Evolutionary conservation across 2,113 vertebrate species (phyloP), one percentile per base, ranked within the genome.

Genomic region (Amphiprion ocellaris): DNA sequence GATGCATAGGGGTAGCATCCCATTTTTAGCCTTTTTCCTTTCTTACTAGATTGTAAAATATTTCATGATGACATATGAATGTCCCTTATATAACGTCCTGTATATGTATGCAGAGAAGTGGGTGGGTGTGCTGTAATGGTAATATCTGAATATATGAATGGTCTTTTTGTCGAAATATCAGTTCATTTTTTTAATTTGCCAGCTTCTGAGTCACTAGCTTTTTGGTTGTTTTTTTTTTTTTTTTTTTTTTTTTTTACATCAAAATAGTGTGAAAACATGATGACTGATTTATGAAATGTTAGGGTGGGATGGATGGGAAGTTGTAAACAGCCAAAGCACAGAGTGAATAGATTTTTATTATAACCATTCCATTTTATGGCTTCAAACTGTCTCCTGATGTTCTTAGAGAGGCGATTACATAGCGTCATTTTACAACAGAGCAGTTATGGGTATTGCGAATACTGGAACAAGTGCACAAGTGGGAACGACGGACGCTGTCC

Each of bases 1-100:
- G 50, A 62, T 80, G 64, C 21, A 72, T 62, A 37, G 37, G 53
- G 53, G 17, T 11, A 41, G 69, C 61, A 30, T 77, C 53, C 4
- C 49, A 23, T 47, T 56, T 75, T 28, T 47, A 23, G 11, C 55
- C 49, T 28, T 52, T 71, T 65, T 24, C 24, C 54, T n/a, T 23
- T 53, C 30, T 74, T 59, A 39, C 58, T 12, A 33, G 33, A 19
- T 41, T 19, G 24, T 54, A 58, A 78, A 73, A 73, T 46, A 54
- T 54, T 64, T 74, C n/a, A 58, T 58, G 24, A 9, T 74, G 50
- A 71, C 72, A 56, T 4, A 3, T 41, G 6, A 56, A 59, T 0
- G 1, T 52, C 1, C 66, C 10, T 15, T 59, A 50, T 46, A 50
- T 46, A 62, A 61, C n/a, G 28, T 15, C 37, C 6, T 21, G 37